These are phyloP conservation scores for Flabesymbios commensalis DNA, from an alignment of 2,888 invertebrate genomes.

Conservation along the genomic window DNA sequence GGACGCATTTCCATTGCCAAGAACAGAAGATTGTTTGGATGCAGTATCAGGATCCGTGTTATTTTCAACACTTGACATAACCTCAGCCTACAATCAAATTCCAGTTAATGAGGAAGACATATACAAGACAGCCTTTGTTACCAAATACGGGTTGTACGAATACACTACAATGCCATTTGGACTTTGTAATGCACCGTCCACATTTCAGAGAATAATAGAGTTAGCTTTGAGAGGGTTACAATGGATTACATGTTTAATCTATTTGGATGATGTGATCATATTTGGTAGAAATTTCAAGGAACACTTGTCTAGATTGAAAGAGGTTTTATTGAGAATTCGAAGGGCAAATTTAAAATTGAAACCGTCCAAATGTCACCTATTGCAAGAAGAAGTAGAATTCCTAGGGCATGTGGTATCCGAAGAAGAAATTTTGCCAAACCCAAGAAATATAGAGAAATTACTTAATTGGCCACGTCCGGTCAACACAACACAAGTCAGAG, in stretches of 20 bases:
- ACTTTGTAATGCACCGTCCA: slow-evolving; percentile 2
- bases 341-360: slow-evolving; percentile 6
- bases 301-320: slow-evolving; percentile 22
- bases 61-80: neutral
- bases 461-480: slow-evolving; percentile 3
- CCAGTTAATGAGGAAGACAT: neutral
- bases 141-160: neutral
- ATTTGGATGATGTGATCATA: slow-evolving; percentile 13
- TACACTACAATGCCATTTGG: slow-evolving; percentile 3
- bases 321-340: slow-evolving; percentile 27
- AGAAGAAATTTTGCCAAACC: neutral
- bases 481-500: slow-evolving; percentile 17
- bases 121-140: neutral
- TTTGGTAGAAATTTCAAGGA: slow-evolving; percentile 12
- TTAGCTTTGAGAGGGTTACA: slow-evolving; percentile 1
- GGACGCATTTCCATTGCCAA: neutral
- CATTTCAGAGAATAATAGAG: slow-evolving; percentile 1
- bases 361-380: slow-evolving; percentile 27
- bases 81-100: neutral
- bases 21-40: neutral
- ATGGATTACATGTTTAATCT: neutral
- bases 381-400: slow-evolving; percentile 20
- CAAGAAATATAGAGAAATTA: neutral
- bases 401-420: slow-evolving; percentile 13
- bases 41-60: neutral